phyloP scores from a whole-genome alignment of 2,113 vertebrate genomes.

The Oncorhynchus clarkii region DNA sequence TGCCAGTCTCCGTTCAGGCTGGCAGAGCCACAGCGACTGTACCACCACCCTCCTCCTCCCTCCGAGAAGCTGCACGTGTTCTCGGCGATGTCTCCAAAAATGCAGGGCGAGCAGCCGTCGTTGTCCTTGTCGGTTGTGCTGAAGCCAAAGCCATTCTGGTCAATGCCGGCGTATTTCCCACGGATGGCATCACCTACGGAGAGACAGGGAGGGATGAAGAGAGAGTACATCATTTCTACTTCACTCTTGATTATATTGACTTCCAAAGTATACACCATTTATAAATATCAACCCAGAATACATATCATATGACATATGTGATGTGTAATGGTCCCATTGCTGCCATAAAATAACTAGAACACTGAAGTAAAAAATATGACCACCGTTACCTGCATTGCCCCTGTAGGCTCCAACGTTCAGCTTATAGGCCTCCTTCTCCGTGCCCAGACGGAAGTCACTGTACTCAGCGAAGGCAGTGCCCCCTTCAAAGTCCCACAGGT shows the following conservation, averaged over 20 bases:
- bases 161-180: conserved; percentile 14
- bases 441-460: conserved; percentile 53
- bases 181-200: conserved; percentile 60
- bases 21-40: conserved; percentile 65
- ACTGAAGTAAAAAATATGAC: background rate
- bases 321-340: no score
- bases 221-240: background rate
- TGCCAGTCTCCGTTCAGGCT: conserved; percentile 60
- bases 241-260: background rate
- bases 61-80: background rate
- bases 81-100: conserved; percentile 41
- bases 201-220: background rate
- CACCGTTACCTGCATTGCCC: conserved; percentile 63
- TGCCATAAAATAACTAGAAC: background rate
- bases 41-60: conserved; percentile 60
- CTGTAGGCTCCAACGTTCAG: conserved; percentile 58
- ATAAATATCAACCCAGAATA: no score
- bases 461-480: conserved; percentile 56
- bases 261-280: background rate
- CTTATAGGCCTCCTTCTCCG: conserved; percentile 39
- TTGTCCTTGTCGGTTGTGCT: conserved; percentile 62
- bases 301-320: no score
- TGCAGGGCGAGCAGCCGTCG: conserved; percentile 57
- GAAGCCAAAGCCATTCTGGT: conserved; percentile 67
- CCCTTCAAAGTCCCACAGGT: conserved; percentile 64